Base-by-base conservation (phyloP, 2,113 vertebrate genomes). In the Scophthalmus maximus region DNA sequence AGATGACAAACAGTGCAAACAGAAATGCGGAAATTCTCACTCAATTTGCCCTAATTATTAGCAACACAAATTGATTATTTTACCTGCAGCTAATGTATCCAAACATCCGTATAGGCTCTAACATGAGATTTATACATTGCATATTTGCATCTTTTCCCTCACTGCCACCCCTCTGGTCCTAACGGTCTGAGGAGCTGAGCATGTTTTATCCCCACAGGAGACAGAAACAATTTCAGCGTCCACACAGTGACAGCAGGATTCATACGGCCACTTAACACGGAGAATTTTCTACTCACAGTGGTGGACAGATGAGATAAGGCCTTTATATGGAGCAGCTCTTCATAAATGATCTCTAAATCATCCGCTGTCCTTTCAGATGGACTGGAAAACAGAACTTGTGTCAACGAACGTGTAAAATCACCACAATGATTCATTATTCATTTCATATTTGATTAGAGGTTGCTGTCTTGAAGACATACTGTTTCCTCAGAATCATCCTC, bases 241-340 rank as follows among this genome's bases (percentile, higher is more conserved):
- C 46, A 57, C 20, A 11, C 7, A 25, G 14, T 55, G n/a, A 32
- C n/a, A 32, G 12, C 1, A 47, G 7, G 12, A 20, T n/a, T 66
- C 18, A n/a, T n/a, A n/a, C n/a, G n/a, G n/a, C n/a, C n/a, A n/a
- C n/a, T n/a, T n/a, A n/a, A n/a, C n/a, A 44, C 3, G 58, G 4
- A 49, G 30, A 40, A 36, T 47, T 3, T n/a, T 40, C 11, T 27
- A 91, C 93, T 96, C 91, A 99, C 98, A 76, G 97, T 98, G 65
- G 96, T 99, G 75, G 98, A 98, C 55, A 99, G 95, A 80, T 98
- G 96, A 79, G 97, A 96, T 89, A 99, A 96, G 70, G 98, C 97
- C 85, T 98, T 99, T 87, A 99, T 98, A 81, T 99, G 97, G 66
- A 99, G 94, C 76, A 99, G 91, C 84, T 99, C 98, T 83, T 99